phyloP scores from a whole-genome alignment of 2,113 vertebrate species.

The Nesogale talazaci region DNA sequence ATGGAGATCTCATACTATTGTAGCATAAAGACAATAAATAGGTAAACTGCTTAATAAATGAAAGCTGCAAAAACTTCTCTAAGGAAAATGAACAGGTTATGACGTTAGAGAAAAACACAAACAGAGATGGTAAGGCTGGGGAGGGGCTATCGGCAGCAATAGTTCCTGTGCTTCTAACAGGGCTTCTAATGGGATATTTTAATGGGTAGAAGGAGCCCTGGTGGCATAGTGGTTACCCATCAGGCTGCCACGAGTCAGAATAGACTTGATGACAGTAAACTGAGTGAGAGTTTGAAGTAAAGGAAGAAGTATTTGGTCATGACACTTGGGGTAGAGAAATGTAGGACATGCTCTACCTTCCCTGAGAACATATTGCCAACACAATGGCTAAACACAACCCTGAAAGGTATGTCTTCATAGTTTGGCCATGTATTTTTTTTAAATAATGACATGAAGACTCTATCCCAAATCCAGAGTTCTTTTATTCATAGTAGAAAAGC shows the following conservation, averaged over 20 bases:
- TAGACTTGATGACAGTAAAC: no score
- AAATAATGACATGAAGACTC: background rate
- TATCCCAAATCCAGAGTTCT: background rate
- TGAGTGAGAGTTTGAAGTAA: background rate
- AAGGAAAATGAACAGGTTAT: background rate
- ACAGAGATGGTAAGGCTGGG: background rate
- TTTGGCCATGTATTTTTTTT: no score
- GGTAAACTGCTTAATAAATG: background rate
- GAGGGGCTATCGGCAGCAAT: background rate
- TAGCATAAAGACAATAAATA: background rate
- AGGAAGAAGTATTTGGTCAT: no score
- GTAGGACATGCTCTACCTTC: background rate
- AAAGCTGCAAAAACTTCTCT: background rate
- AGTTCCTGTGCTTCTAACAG: background rate
- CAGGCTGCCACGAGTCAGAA: background rate
- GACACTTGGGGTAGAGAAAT: background rate
- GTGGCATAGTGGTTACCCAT: no score
- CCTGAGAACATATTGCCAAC: no score
- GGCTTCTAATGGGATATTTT: no score
- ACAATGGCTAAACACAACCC: no score
- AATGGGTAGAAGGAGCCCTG: no score
- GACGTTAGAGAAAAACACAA: background rate
- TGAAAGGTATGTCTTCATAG: no score
- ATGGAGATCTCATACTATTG: background rate
- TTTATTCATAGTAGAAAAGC: background rate